Conservation (phyloP, 1,140 invertebrate species). For the Dufourea novaeangliae region DNA sequence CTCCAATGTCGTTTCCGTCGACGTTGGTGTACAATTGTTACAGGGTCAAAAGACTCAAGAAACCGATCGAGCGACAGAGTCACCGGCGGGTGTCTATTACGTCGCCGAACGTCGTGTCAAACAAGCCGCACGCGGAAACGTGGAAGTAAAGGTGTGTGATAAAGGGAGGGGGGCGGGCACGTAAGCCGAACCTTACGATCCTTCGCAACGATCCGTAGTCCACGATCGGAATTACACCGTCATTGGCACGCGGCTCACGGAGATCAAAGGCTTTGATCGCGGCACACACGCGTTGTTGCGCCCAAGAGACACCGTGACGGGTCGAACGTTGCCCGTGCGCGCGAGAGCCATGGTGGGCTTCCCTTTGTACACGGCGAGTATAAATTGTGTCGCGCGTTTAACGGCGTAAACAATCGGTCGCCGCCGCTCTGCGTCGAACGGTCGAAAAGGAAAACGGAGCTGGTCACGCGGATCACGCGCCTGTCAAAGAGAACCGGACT, state of each 20-base stretch:
- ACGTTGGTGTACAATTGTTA: background rate
- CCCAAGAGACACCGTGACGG: conserved; percentile 24
- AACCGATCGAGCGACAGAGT: background rate
- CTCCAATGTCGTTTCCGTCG: background rate
- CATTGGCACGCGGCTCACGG: conserved; percentile 45
- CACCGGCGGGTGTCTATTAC: conserved; percentile 5
- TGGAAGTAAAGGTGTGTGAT: no score
- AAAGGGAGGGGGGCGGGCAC: background rate
- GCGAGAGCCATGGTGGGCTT: conserved; percentile 7
- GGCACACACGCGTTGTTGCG: conserved; percentile 16
- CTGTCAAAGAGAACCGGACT: background rate
- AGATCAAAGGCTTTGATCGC: conserved; percentile 46
- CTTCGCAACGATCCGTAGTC: conserved; percentile 11
- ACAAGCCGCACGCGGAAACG: background rate
- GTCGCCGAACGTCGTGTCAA: background rate
- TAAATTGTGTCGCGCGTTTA: no score
- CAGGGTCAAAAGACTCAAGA: background rate
- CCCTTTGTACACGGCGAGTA: conserved; percentile 57
- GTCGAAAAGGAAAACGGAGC: no score
- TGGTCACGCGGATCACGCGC: no score
- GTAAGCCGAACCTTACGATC: conserved; percentile 21
- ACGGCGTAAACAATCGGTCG: no score
- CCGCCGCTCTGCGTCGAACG: no score
- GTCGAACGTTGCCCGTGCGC: background rate
- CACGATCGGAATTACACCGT: conserved; percentile 50